phyloP scores from a whole-genome alignment of 2,113 vertebrate genomes.

The Phoenicopterus ruber region DNA sequence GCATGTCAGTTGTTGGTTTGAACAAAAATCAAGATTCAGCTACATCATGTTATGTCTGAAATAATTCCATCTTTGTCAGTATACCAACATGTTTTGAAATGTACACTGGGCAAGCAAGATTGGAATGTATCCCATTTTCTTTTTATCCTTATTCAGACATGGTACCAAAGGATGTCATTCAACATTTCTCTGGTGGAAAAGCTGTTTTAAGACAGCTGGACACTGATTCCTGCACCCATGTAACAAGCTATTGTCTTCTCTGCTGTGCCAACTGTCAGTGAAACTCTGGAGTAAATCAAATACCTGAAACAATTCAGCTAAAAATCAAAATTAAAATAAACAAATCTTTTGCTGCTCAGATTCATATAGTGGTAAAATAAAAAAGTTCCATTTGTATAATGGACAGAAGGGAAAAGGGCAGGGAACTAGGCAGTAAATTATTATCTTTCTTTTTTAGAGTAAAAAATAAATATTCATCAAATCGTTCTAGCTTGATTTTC shows the following conservation, averaged over 20 bases:
- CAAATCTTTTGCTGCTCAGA: not conserved
- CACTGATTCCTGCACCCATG: not conserved
- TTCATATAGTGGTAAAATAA: not conserved
- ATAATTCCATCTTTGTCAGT: not conserved
- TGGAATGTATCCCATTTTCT: not conserved
- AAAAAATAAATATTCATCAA: not conserved
- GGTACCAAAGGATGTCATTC: not conserved
- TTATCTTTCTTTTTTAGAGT: not conserved
- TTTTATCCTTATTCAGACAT: not conserved
- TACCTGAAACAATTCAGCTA: not conserved
- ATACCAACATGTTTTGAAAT: not conserved
- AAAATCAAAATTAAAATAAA: not conserved
- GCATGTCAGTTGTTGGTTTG: not conserved
- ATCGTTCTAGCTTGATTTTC: not conserved
- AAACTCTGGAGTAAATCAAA: not conserved
- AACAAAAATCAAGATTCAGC: not conserved
- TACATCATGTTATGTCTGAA: not conserved
- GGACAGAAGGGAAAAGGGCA: not conserved
- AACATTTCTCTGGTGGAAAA: not conserved
- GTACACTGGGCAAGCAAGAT: not conserved
- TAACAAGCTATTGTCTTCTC: not conserved
- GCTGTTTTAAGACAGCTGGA: not conserved
- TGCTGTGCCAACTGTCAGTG: not conserved
- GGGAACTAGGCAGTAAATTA: not conserved
- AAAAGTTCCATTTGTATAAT: not conserved